Evolutionary conservation across 2,797 vertebrate species (phyloP), one percentile per base, ranked within the genome.

Genomic region (Siniperca obscura): DNA sequence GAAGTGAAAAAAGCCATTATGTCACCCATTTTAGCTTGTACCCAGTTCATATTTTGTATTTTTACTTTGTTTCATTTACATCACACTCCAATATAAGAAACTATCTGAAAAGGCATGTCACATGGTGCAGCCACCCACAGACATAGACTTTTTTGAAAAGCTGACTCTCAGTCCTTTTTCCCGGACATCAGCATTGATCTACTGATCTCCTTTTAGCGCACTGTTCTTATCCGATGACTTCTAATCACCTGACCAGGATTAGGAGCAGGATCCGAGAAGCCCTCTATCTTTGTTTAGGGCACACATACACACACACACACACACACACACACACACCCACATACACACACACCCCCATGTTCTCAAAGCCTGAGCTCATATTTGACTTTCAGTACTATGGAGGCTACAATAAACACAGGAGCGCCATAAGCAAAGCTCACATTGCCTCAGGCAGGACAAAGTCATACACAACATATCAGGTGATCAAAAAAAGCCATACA

Each of bases 151-250:
- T 30, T 42, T 30, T 81, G 64, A 86, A 78, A 42, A 77, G 65
- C 17, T 8, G 46, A n/a, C 56, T 48, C 40, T 50, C 36, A 42
- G 5, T 55, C 68, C 16, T 42, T 70, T 57, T 40, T 36, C 3
- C 38, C 13, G 4, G 56, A 55, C 65, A 30, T 60, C 57, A 55
- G 55, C 52, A 1, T 5, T 89, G 86, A 90, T 85, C 89, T 59
- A 88, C 76, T 92, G 90, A 91, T 91, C 91, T 92, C 68, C 34
- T 90, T 90, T 82, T 48, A 76, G 48, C n/a, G 19, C 72, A 7
- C 10, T 22, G 30, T 34, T 84, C 81, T 82, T 64, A 84, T 82
- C 83, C 84, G 66, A 77, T 88, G 85, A 88, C 81, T 85, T 81
- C 38, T 74, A 75, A 85, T 88, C 90, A 89, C 80, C 77, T 90